Percentiles rank a stretch among this genome's conserved stretches.
phyloP scores from a whole-genome alignment of 1,140 invertebrate species.

The Ceratina japonica region DNA sequence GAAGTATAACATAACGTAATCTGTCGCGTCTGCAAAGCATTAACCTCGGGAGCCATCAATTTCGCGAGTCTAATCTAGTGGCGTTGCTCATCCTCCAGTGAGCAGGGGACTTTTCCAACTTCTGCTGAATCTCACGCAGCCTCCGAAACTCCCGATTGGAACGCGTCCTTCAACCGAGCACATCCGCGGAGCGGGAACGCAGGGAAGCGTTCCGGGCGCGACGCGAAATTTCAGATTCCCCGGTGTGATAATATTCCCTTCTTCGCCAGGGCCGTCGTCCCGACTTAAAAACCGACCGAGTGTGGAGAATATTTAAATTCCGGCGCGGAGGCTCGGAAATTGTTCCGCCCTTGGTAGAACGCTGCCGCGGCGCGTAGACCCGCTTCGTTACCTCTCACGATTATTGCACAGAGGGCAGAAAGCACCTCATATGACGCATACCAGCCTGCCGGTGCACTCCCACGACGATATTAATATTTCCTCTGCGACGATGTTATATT shows the following conservation, averaged over 20 bases:
- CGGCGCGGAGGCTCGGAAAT: slow-evolving; percentile 35
- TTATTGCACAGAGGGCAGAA: slow-evolving; percentile 60
- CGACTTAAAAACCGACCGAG: slow-evolving; percentile 40
- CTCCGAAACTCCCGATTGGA: not conserved
- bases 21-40: slow-evolving; percentile 1
- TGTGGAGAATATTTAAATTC: slow-evolving; percentile 57
- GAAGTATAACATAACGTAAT: slow-evolving; percentile 3
- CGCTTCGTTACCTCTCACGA: slow-evolving; percentile 63
- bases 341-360: slow-evolving; percentile 35
- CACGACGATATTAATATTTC: slow-evolving; percentile 66
- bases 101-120: slow-evolving; percentile 28
- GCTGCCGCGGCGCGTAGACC: slow-evolving; percentile 31
- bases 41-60: not conserved
- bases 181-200: not conserved
- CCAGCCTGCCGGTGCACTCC: slow-evolving; percentile 47
- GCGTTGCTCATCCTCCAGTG: not conserved
- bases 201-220: not conserved
- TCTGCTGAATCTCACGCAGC: slow-evolving; percentile 3
- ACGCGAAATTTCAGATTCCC: slow-evolving; percentile 36
- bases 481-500: slow-evolving; percentile 59
- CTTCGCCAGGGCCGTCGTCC: not conserved
- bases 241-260: not conserved
- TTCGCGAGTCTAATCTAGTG: slow-evolving; percentile 12
- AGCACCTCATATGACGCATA: slow-evolving; percentile 64
- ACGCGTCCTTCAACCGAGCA: not conserved